A percentile compares a stretch with the other conserved stretches of the same genome.
Evolutionary conservation across 2,888 invertebrate species (phyloP).

Genomic region (Sinopyrophorus schimmeli): DNA sequence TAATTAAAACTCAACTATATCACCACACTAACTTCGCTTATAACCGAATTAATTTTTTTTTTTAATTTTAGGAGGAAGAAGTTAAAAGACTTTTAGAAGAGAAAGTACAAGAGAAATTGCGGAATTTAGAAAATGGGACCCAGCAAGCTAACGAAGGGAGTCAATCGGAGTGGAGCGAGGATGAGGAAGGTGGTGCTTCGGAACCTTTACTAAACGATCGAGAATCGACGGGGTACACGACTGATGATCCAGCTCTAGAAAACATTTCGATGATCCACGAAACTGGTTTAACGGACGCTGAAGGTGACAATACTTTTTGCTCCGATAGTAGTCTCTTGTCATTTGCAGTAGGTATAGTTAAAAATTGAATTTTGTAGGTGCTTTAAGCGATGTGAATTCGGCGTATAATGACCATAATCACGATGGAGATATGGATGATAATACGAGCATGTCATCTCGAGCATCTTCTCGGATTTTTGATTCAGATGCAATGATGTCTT

Average conservation of each 20-base stretch:
- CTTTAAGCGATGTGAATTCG: constrained; percentile 84
- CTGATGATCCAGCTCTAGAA: constrained; percentile 83
- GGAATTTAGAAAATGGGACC: constrained; percentile 43
- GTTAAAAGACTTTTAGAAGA: constrained; percentile 57
- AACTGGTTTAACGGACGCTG: constrained; percentile 83
- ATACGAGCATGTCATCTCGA: constrained; percentile 80
- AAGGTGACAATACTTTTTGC: constrained; percentile 59
- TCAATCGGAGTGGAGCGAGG: constrained; percentile 82
- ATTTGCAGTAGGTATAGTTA: not conserved
- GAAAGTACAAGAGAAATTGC: constrained; percentile 53
- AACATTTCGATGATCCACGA: constrained; percentile 85
- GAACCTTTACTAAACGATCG: constrained; percentile 59
- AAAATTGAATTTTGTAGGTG: constrained; percentile 57
- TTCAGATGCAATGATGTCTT: constrained; percentile 73
- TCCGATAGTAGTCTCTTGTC: constrained; percentile 6
- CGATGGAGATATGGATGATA: constrained; percentile 63
- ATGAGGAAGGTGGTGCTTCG: constrained; percentile 67
- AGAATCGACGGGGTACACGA: constrained; percentile 81
- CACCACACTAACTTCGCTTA: constrained; percentile 3
- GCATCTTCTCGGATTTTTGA: constrained; percentile 82
- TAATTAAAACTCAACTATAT: too few relatives aligned
- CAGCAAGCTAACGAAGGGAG: constrained; percentile 62
- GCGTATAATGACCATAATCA: constrained; percentile 68
- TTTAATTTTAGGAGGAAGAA: constrained; percentile 55
- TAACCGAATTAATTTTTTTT: constrained; percentile 7